phyloP scores from a whole-genome alignment of 2,888 invertebrate species.

The Encarsia formosa region DNA sequence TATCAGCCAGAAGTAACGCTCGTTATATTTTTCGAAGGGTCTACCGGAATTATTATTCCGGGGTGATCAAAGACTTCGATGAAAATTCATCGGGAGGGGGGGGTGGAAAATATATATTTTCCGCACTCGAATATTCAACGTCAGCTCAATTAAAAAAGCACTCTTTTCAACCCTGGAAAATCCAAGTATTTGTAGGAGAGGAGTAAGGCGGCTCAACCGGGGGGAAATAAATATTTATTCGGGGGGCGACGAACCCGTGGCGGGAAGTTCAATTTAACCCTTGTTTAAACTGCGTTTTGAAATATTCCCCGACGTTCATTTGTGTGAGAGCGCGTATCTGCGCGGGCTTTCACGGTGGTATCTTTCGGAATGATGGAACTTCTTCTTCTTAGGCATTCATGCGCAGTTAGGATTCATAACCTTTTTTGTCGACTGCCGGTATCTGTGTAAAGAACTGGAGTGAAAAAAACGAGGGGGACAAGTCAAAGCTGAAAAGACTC shows the following conservation, averaged over 20 bases:
- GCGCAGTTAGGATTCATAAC: slow-evolving; percentile 45
- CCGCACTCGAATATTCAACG: no score
- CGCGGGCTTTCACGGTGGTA: background rate
- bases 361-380: slow-evolving; percentile 3
- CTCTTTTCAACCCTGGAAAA: no score
- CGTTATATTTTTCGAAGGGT: no score
- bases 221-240: slow-evolving; percentile 25
- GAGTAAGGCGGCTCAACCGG: no score
- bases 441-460: slow-evolving; percentile 7
- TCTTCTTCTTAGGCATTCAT: slow-evolving; percentile 42
- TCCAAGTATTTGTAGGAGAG: no score
- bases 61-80: no score
- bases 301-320: slow-evolving; percentile 21
- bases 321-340: slow-evolving; percentile 14
- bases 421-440: slow-evolving; percentile 28
- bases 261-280: slow-evolving; percentile 24
- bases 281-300: slow-evolving; percentile 25
- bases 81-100: no score
- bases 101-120: slow-evolving; percentile 12
- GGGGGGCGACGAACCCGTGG: slow-evolving; percentile 9
- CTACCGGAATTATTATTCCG: no score
- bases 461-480: background rate
- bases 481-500: slow-evolving; percentile 20
- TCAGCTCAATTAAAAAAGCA: slow-evolving; percentile 12
- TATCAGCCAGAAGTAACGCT: slow-evolving; percentile 9